A percentile compares a stretch with the other conserved stretches of the same genome.
phyloP scores from a whole-genome alignment of 2,888 invertebrate species.

The Sepioteuthis lessoniana region DNA sequence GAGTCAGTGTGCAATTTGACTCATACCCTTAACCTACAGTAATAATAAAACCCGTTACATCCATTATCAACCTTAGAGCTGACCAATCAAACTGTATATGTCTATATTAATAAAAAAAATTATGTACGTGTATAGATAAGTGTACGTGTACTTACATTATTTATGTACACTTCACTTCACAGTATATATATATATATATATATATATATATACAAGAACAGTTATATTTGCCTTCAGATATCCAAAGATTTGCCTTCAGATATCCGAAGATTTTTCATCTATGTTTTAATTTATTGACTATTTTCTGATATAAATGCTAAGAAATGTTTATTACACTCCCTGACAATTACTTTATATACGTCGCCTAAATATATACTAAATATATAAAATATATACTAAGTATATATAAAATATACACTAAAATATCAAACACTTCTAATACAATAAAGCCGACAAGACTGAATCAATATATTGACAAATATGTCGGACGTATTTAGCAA shows the following conservation, averaged over 20 bases:
- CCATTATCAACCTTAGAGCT: no score
- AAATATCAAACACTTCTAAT: slow-evolving; percentile 4
- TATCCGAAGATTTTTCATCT: background rate
- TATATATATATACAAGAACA: background rate
- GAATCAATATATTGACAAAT: background rate
- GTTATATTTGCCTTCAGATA: background rate
- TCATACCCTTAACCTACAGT: no score
- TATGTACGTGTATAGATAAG: no score
- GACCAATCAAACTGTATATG: no score
- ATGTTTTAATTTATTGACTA: background rate
- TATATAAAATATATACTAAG: no score
- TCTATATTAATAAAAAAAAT: no score
- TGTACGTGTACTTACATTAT: background rate
- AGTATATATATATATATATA: background rate
- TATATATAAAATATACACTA: background rate
- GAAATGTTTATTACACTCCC: background rate
- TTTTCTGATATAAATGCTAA: background rate
- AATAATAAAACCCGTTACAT: no score
- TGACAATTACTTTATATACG: background rate
- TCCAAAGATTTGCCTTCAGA: background rate
- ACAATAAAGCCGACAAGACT: background rate
- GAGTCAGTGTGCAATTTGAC: no score
- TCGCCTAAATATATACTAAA: background rate
- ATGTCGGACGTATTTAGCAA: slow-evolving; percentile 20
- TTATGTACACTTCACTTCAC: background rate